Evolutionary conservation across 2,888 invertebrate species (phyloP), one percentile per base, ranked within the genome.

Genomic region (Allophyes oxyacanthae): DNA sequence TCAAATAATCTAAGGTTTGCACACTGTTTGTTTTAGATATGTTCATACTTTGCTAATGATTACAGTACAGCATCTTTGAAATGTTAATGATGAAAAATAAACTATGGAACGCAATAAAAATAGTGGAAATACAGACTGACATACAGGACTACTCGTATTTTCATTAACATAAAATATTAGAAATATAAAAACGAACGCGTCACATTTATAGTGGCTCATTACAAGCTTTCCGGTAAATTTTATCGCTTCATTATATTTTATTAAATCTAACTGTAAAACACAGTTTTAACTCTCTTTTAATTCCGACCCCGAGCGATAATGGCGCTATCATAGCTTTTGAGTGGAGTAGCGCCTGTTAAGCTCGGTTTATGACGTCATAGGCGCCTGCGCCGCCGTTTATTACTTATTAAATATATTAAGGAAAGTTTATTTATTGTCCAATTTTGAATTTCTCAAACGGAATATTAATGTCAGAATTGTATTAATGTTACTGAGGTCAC

Each of bases 201-300:
- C 33, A 41, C 38, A 46, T 62, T 66, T 50, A 50, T 49, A 49
- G n/a, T 56, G 36, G 45, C 55, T 72, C 46, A 64, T 64, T 60
- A 68, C 72, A 69, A 55, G 57, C 13, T 51, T 52, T 55, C 37
- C 34, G 26, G 50, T 37, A 30, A 45, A 49, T 56, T 68, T 72
- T 57, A 76, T 52, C 32, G 48, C 70, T 77, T 70, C 54, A 77
- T 77, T 77, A 73, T 62, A 58, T 63, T 72, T 60, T 65, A 73
- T n/a, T n/a, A n/a, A n/a, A n/a, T 71, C 56, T 65, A 61, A 64
- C 66, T 56, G 64, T 75, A 58, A 64, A 77, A 70, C 62, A 64
- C 42, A 55, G 43, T 66, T 65, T 66, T 75, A 67, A 71, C 54
- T 62, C 26, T 14, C 36, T 59, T 61, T 77, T 64, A 60, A 72